Evolutionary conservation across 2,113 vertebrate genomes (phyloP).

Genomic region (Neolamprologus caudopunctatus): DNA sequence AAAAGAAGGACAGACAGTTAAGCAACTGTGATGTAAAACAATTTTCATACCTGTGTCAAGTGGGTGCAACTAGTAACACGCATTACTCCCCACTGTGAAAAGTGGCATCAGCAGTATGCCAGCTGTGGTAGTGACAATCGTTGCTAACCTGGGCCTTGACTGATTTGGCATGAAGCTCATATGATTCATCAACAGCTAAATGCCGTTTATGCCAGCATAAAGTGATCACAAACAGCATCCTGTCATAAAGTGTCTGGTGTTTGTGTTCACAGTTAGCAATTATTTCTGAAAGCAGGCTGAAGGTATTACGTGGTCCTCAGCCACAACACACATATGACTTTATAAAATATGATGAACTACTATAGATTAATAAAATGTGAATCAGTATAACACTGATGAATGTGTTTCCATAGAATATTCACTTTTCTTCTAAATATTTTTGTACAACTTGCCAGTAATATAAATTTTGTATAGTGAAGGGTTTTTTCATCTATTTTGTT

Average conservation of each 20-base stretch:
- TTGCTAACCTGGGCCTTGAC: background rate
- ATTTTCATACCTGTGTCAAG: background rate
- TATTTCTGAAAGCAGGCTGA: background rate
- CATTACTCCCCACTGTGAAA: background rate
- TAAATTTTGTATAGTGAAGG: background rate
- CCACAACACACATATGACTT: background rate
- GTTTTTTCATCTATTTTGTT: background rate
- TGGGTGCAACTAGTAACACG: background rate
- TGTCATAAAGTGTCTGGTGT: background rate
- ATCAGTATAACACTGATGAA: background rate
- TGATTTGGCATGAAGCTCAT: background rate
- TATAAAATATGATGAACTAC: background rate
- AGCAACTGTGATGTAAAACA: background rate
- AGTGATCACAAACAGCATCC: background rate
- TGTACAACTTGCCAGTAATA: background rate
- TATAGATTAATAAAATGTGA: background rate
- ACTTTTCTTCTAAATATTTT: background rate
- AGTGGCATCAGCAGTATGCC: background rate
- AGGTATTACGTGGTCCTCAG: accelerated
- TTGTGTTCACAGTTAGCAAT: background rate
- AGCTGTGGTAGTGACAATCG: accelerated
- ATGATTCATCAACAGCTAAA: background rate
- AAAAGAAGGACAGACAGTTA: background rate
- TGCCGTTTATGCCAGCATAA: accelerated
- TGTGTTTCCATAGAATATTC: accelerated